Conservation (phyloP, 2,113 vertebrate genomes). For the Echinops telfairi region DNA sequence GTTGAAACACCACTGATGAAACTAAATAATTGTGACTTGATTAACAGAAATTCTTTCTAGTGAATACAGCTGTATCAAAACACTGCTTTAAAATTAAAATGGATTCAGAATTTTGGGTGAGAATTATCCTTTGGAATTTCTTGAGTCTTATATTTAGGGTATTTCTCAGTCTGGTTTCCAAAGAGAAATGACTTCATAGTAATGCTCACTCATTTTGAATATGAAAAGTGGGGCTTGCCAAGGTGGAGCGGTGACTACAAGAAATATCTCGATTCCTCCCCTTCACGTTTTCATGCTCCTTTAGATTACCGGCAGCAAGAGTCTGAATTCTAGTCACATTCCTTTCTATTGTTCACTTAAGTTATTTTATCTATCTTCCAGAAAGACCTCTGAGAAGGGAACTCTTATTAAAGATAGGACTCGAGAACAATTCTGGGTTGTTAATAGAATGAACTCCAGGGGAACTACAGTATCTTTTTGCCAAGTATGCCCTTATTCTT, state of each 20-base stretch:
- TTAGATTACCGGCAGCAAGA: too few relatives aligned
- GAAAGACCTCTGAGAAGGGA: too few relatives aligned
- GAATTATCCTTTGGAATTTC: not conserved
- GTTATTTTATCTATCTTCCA: too few relatives aligned
- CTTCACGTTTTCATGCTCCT: too few relatives aligned
- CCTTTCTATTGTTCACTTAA: too few relatives aligned
- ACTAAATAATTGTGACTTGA: not conserved
- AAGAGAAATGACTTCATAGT: not conserved
- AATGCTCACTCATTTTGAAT: not conserved
- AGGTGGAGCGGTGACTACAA: not conserved
- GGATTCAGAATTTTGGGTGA: not conserved
- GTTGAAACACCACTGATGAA: not conserved
- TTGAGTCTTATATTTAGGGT: not conserved
- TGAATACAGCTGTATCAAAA: not conserved
- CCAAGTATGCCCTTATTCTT: too few relatives aligned
- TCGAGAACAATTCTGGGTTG: too few relatives aligned
- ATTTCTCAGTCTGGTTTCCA: not conserved
- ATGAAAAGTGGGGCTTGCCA: not conserved
- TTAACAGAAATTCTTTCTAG: not conserved
- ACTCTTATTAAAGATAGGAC: too few relatives aligned
- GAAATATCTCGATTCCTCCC: not conserved
- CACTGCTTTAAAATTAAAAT: slow-evolving; percentile 47
- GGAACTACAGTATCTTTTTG: too few relatives aligned
- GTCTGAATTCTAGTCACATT: too few relatives aligned
- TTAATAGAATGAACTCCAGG: too few relatives aligned